Conservation (phyloP, 2,797 vertebrate genomes). For the Arctocebus calabarensis region DNA sequence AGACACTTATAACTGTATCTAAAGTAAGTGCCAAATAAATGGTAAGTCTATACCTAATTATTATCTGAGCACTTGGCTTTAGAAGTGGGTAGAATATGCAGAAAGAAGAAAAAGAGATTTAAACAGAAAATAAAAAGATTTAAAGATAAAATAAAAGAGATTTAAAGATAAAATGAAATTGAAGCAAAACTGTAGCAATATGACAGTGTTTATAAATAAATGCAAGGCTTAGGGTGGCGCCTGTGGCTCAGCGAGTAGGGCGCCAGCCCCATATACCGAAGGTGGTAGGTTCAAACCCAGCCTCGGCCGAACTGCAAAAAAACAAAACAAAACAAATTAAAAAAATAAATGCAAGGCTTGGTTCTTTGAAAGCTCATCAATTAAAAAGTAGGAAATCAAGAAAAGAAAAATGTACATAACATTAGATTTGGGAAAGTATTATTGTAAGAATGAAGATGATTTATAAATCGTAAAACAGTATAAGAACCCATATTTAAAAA, state of each 20-base stretch:
- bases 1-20: background rate
- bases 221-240: background rate
- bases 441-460: background rate
- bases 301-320: too few relatives aligned
- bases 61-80: slow-evolving; percentile 12
- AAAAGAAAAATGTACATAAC: slow-evolving; percentile 27
- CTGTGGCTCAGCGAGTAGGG: too few relatives aligned
- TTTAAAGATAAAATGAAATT: slow-evolving; percentile 39
- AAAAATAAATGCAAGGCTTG: background rate
- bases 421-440: background rate
- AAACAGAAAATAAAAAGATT: slow-evolving; percentile 46
- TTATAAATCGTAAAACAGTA: background rate
- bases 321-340: too few relatives aligned
- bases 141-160: background rate
- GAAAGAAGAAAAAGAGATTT: slow-evolving; percentile 29
- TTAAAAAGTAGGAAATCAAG: slow-evolving; percentile 16
- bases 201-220: slow-evolving; percentile 7
- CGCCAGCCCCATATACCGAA: too few relatives aligned
- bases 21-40: slow-evolving; percentile 25
- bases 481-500: background rate
- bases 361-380: background rate
- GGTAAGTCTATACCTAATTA: background rate
- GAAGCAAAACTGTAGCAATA: background rate
- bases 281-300: too few relatives aligned
- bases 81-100: background rate